phyloP scores from a whole-genome alignment of 2,113 vertebrate species.

The Cavia aperea region DNA sequence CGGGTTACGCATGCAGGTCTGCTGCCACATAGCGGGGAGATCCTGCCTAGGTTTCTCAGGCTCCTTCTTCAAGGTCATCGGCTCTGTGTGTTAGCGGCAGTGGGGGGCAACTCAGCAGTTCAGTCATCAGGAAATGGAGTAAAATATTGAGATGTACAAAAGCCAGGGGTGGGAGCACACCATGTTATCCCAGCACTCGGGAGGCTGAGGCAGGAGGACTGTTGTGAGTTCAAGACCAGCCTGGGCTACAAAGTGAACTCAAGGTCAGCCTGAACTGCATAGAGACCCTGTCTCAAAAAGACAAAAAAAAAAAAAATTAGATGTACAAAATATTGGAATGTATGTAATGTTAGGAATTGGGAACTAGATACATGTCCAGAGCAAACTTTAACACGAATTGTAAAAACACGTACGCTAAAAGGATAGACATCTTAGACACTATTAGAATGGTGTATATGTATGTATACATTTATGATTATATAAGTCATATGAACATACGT shows the following conservation, averaged over 20 bases:
- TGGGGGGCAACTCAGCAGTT: background rate
- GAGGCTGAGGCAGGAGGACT: no score
- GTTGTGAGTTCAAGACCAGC: no score
- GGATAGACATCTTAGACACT: background rate
- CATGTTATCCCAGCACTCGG: no score
- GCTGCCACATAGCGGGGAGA: background rate
- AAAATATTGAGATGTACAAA: background rate
- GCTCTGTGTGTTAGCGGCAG: background rate
- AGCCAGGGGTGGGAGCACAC: no score
- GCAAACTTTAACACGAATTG: background rate
- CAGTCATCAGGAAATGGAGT: background rate
- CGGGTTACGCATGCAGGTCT: background rate
- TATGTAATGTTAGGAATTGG: background rate
- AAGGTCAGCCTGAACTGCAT: no score
- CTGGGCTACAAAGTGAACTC: no score
- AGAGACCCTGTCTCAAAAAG: no score
- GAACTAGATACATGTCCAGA: background rate
- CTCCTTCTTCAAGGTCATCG: fast-evolving
- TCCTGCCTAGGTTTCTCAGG: no score
- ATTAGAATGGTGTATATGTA: background rate
- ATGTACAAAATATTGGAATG: no score
- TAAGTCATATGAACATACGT: background rate
- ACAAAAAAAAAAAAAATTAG: background rate
- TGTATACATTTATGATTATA: background rate
- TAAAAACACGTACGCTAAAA: background rate